Evolutionary conservation across 2,113 vertebrate genomes (phyloP).

Genomic region (Odocoileus hemionus): DNA sequence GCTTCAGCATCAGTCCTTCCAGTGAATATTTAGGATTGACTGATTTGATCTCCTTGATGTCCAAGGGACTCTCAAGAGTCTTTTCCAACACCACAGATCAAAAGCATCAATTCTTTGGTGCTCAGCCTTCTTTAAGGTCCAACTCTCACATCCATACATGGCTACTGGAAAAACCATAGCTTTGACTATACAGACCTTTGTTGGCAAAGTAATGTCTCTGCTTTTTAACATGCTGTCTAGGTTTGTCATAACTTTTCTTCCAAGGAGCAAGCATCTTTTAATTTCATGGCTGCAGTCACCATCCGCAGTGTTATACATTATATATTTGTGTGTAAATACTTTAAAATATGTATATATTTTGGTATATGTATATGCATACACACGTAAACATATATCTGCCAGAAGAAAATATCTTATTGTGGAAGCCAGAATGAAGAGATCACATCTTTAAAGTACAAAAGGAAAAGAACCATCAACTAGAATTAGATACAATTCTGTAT

Average conservation of each 20-base stretch:
- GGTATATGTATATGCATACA: background rate
- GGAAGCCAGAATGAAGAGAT: background rate
- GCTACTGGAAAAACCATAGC: background rate
- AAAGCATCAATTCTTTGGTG: background rate
- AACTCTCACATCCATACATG: background rate
- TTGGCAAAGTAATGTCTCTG: background rate
- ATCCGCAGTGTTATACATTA: background rate
- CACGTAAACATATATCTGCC: background rate
- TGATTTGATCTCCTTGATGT: background rate
- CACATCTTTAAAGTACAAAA: background rate
- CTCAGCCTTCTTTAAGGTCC: background rate
- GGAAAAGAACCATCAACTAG: background rate
- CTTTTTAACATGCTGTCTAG: background rate
- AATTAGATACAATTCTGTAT: background rate
- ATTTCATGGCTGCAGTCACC: background rate
- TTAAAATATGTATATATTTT: background rate
- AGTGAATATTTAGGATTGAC: background rate
- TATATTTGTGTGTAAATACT: background rate
- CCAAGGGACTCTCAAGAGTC: background rate
- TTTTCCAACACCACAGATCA: background rate
- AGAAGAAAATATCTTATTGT: background rate
- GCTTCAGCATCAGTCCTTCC: too few species aligned
- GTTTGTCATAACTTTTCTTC: background rate
- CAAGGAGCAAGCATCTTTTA: background rate
- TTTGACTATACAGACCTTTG: background rate